Base-by-base conservation (phyloP, 2,113 vertebrate genomes). In the Hystrix cristata region DNA sequence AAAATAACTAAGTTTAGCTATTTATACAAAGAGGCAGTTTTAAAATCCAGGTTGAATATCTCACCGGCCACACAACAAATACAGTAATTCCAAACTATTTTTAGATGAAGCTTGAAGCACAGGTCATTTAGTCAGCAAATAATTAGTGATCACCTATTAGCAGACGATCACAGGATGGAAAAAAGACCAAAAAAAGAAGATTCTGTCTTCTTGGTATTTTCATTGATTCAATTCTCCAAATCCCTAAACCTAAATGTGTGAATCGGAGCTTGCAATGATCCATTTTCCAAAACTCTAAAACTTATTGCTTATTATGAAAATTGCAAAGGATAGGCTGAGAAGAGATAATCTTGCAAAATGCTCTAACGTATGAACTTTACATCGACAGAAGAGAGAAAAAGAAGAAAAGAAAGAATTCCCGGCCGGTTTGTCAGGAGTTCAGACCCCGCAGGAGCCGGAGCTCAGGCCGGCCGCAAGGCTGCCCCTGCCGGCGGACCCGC, bases 401-500 rank as follows among this genome's bases (percentile, higher is more conserved):
- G 0, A 23, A 29, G 51, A 21, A 10, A 0, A 23, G 2, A 51
- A 69, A 79, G 1, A 76, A 43, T 57, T 65, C 43, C 78, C 12
- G 89, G 55, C 64, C 80, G 82, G 57, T 60, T 74, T 80, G 71
- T 91, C 93, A 83, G 34, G 96, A 94, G 87, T 4, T 60, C 57
- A 87, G 78, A 93, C 91, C 48, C 8, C 4, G 29, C 59, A 38
- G 53, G 48, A 15, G 69, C 3, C 82, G 69, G 38, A 65, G 91
- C 83, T 81, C 29, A 18, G 87, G 76, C 83, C 72, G 78, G 2
- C 48, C 87, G 34, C 92, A 59, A 94, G 93, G 78, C 93, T 95
- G 96, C 97, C 97, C 94, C 96, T 96, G 95, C 96, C 67, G 97
- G 97, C 72, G 64, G 12, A 31, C 60, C 15, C 0, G 34, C 12